phyloP scores from a whole-genome alignment of 2,888 invertebrate species.

The Nasonovia ribisnigri region DNA sequence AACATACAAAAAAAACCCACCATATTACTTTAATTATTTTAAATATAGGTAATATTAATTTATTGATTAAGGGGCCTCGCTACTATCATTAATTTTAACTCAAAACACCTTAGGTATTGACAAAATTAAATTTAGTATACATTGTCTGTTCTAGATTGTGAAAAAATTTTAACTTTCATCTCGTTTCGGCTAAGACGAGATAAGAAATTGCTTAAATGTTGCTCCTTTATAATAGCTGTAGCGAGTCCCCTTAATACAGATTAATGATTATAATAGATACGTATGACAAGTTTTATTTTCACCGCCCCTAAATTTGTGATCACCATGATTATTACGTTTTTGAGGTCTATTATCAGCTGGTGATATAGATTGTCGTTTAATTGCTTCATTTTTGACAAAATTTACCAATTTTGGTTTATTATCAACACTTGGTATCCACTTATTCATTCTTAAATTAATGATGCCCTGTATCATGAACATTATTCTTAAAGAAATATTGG shows the following conservation, averaged over 20 bases:
- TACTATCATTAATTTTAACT: too few species aligned
- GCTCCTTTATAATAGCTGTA: too few species aligned
- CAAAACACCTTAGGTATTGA: too few species aligned
- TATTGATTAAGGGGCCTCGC: too few species aligned
- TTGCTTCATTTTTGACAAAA: conserved; percentile 85
- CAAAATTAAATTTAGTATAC: too few species aligned
- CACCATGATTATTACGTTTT: conserved; percentile 67
- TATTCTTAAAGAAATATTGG: conserved; percentile 73
- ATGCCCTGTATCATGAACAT: conserved; percentile 91
- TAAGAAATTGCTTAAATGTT: too few species aligned
- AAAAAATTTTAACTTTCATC: too few species aligned
- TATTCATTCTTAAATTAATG: conserved; percentile 84
- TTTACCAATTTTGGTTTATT: conserved; percentile 94
- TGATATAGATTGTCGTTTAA: conserved; percentile 70
- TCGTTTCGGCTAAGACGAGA: too few species aligned
- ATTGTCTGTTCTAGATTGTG: too few species aligned
- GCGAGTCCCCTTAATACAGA: neutral
- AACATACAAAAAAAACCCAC: neutral
- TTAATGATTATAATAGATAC: conserved; percentile 25
- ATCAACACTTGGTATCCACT: conserved; percentile 90
- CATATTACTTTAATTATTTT: neutral
- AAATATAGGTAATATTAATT: too few species aligned
- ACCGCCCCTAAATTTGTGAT: conserved; percentile 44
- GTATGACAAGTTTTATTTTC: conserved; percentile 71
- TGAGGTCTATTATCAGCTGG: conserved; percentile 66